These are phyloP conservation scores for Ecliptopera silaceata DNA, from an alignment of 2,888 invertebrate species.

Conservation along the genomic window DNA sequence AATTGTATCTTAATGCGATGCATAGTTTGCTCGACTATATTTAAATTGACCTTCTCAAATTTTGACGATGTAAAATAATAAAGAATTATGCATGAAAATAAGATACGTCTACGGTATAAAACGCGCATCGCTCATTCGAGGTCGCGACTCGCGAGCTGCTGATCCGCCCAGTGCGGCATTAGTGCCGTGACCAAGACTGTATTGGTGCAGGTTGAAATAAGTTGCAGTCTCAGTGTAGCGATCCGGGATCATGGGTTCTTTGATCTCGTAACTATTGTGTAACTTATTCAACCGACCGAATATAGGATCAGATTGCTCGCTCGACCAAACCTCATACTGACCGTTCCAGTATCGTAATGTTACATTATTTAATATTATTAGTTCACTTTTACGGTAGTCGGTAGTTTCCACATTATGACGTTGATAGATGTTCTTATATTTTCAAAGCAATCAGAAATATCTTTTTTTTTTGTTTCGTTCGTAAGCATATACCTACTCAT, in stretches of 20 bases:
- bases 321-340: too few species aligned
- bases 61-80: background rate
- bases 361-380: too few species aligned
- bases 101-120: background rate
- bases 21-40: background rate
- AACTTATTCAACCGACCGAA: background rate
- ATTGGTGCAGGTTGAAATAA: slow-evolving; percentile 4
- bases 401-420: too few species aligned
- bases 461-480: too few species aligned
- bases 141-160: slow-evolving; percentile 4
- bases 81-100: background rate
- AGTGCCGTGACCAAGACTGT: slow-evolving; percentile 9
- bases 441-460: too few species aligned
- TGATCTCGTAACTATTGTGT: slow-evolving; percentile 15
- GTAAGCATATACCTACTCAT: too few species aligned
- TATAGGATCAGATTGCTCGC: background rate
- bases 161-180: slow-evolving; percentile 21
- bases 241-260: slow-evolving; percentile 11
- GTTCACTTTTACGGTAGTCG: too few species aligned
- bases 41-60: background rate
- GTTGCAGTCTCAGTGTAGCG: background rate
- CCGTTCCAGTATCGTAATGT: too few species aligned
- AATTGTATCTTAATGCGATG: too few species aligned
- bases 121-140: slow-evolving; percentile 21
- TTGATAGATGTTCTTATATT: too few species aligned